Percentiles rank a stretch among this genome's conserved stretches.
phyloP scores from a whole-genome alignment of 2,113 vertebrate species.

The Oplegnathus fasciatus region DNA sequence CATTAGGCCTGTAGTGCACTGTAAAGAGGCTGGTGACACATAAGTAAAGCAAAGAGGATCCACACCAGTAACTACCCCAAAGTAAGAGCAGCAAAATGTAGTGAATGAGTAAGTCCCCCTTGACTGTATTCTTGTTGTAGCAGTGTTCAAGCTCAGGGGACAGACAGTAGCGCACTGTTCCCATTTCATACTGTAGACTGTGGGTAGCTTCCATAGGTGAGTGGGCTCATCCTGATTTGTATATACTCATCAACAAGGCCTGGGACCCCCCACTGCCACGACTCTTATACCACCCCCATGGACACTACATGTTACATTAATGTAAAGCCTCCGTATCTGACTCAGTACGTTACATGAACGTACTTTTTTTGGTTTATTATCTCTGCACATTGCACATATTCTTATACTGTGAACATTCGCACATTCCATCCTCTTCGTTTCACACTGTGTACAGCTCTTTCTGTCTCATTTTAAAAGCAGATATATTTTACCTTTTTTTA shows the following conservation, averaged over 20 bases:
- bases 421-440: no score
- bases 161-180: background rate
- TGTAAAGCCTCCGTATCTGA: no score
- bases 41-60: slow-evolving; percentile 27
- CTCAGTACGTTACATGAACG: no score
- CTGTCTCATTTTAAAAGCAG: no score
- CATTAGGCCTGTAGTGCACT: slow-evolving; percentile 34
- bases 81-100: slow-evolving; percentile 16
- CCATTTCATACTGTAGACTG: background rate
- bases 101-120: slow-evolving; percentile 12
- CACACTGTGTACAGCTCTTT: no score
- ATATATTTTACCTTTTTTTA: no score
- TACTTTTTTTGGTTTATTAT: no score
- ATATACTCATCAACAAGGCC: background rate
- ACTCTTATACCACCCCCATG: no score
- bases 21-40: slow-evolving; percentile 27
- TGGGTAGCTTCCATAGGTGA: background rate
- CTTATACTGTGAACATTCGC: no score
- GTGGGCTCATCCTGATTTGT: background rate
- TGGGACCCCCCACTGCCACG: no score
- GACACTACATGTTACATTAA: no score
- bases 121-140: background rate
- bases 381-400: no score
- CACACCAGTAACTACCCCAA: slow-evolving; percentile 16
- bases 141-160: background rate